phyloP scores from a whole-genome alignment of 2,888 invertebrate species.

The Nemurella pictetii region DNA sequence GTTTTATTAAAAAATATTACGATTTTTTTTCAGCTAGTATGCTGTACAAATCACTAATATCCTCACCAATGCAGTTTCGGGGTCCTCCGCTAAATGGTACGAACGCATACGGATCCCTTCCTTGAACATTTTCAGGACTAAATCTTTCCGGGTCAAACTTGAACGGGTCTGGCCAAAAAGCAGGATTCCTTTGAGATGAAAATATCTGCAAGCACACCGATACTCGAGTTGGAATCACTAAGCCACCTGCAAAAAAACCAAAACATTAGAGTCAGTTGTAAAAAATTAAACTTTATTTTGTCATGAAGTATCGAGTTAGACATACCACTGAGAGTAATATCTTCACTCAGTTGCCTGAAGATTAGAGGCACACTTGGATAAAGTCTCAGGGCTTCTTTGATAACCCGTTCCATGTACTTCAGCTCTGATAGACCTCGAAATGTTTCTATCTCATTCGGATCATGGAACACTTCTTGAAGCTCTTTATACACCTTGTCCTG shows the following conservation, averaged over 20 bases:
- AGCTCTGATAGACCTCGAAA: constrained; percentile 64
- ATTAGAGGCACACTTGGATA: constrained; percentile 65
- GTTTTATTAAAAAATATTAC: too few relatives aligned
- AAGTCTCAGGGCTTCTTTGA: constrained; percentile 68
- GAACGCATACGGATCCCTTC: constrained; percentile 2
- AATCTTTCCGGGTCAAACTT: constrained; percentile 24
- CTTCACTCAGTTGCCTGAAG: constrained; percentile 43
- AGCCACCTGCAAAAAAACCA: not conserved
- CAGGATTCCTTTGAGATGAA: not conserved
- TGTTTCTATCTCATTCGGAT: constrained; percentile 54
- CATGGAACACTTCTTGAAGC: constrained; percentile 55
- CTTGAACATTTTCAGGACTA: not conserved
- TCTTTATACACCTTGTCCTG: constrained; percentile 57
- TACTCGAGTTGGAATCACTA: not conserved
- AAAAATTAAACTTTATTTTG: too few relatives aligned
- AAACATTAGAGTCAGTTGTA: too few relatives aligned
- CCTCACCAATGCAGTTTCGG: constrained; percentile 21
- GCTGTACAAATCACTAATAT: too few relatives aligned
- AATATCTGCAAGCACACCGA: not conserved
- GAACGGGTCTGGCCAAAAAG: not conserved
- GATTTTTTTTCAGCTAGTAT: too few relatives aligned
- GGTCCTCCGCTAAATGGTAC: not conserved
- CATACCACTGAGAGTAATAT: constrained; percentile 33
- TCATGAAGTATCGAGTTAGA: not conserved
- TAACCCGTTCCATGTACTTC: constrained; percentile 69